Base-by-base conservation (phyloP, 1,140 invertebrate genomes). In the Drosophila equinoxialis region DNA sequence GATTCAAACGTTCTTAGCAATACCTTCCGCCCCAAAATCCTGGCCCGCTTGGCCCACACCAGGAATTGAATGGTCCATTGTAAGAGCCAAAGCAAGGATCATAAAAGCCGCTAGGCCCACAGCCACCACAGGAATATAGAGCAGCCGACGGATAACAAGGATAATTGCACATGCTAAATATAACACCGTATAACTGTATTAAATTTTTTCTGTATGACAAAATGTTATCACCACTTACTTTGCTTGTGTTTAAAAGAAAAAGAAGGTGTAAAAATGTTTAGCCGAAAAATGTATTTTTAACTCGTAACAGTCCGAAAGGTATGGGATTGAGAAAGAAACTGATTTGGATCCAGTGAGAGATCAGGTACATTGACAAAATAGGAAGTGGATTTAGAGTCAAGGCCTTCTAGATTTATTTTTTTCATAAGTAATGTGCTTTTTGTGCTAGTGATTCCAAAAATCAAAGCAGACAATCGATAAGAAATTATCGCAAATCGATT, bases 91-190 rank as follows among this genome's bases (percentile, higher is more conserved):
- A 81, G 14, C 66, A 68, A 6, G 77, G 77, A 68, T 81, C 79
- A 48, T 77, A 80, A 39, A 77, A 81, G 7, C 77, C 79, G 54
- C 77, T 77, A 0, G 74, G 77, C 3, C 64, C 77, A 23, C 64
- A 70, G 8, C 77, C 69, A 10, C 79, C 79, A 23, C 79, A 81
- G 3, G 74, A 35, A 14, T 65, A 66, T 2, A 80, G 30, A n/a
- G 64, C 66, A 3, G 69, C 69, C 17, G 39, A 41, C 3, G 79
- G 70, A 68, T 66, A 77, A 51, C 77, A 81, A n/a, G 70, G 74
- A 60, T 63, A 69, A n/a, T 55, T 42, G 30, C 77, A 72, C 77
- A 75, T 71, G 33, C 33, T 81, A 3, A 10, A 23, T 23, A 11
- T 17, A 17, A 8, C 2, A 51, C 8, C 8, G n/a, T n/a, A n/a